phyloP scores from a whole-genome alignment of 2,113 vertebrate species.

The Vombatus ursinus region DNA sequence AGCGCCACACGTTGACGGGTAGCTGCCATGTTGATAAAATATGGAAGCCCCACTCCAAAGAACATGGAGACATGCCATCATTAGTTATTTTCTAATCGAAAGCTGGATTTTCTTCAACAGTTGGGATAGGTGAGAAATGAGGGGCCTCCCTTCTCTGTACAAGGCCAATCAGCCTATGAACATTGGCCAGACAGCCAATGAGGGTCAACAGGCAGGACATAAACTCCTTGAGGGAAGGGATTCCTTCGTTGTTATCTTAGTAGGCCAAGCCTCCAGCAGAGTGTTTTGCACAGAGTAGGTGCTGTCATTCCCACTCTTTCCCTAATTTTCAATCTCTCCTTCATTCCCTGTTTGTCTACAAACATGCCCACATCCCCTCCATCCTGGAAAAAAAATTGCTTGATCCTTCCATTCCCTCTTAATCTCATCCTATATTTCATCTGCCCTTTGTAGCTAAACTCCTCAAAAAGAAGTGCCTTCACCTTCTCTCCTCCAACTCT shows the following conservation, averaged over 20 bases:
- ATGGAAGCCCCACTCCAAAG: constrained; percentile 76
- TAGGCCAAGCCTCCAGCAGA: not conserved
- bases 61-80: constrained; percentile 67
- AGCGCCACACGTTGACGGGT: constrained; percentile 81
- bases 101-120: constrained; percentile 68
- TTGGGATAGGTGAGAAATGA: constrained; percentile 45
- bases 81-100: constrained; percentile 80
- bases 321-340: not conserved
- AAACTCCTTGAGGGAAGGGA: accelerated
- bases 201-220: not conserved
- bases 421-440: not conserved
- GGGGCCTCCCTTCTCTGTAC: constrained; percentile 41
- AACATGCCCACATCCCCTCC: not conserved
- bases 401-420: not conserved
- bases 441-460: not conserved
- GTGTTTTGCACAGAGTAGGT: not conserved
- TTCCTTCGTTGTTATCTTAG: not conserved
- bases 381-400: not conserved
- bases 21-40: constrained; percentile 84
- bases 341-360: not conserved
- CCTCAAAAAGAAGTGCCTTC: not conserved
- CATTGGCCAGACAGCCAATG: not conserved
- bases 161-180: constrained; percentile 28
- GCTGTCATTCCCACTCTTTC: not conserved
- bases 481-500: not conserved